Evolutionary conservation across 1,140 invertebrate species (phyloP).

Genomic region (Orius insidiosus): DNA sequence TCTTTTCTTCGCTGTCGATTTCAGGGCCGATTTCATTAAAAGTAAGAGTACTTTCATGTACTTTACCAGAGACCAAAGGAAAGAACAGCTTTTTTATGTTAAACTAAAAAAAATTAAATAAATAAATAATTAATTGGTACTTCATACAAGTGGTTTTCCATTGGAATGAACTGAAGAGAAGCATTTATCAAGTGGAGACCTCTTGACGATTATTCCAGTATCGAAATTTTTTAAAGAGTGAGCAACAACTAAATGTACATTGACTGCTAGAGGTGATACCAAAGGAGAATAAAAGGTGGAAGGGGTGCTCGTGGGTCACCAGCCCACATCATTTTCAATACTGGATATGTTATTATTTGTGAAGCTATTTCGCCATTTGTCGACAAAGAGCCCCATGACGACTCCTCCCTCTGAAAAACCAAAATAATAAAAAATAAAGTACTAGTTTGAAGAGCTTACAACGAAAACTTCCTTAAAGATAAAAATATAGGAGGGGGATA

Average conservation of each 20-base stretch:
- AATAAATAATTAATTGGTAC: neutral
- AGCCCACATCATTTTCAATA: slow-evolving; percentile 23
- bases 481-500: no score
- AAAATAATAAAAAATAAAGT: neutral
- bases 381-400: slow-evolving; percentile 2
- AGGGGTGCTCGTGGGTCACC: slow-evolving; percentile 5
- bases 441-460: no score
- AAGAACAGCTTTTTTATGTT: slow-evolving; percentile 1
- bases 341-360: slow-evolving; percentile 30
- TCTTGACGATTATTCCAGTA: slow-evolving; percentile 2
- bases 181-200: neutral
- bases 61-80: neutral
- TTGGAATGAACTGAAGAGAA: neutral
- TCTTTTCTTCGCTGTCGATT: neutral
- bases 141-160: neutral
- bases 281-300: neutral
- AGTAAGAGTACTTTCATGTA: slow-evolving; percentile 6
- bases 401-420: neutral
- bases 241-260: slow-evolving; percentile 4
- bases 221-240: neutral
- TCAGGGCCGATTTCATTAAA: slow-evolving; percentile 3
- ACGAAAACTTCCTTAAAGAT: no score
- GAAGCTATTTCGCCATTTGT: slow-evolving; percentile 23
- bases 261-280: neutral
- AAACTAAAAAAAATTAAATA: neutral